Evolutionary conservation across 2,113 vertebrate species (phyloP).

Genomic region (Natator depressus): DNA sequence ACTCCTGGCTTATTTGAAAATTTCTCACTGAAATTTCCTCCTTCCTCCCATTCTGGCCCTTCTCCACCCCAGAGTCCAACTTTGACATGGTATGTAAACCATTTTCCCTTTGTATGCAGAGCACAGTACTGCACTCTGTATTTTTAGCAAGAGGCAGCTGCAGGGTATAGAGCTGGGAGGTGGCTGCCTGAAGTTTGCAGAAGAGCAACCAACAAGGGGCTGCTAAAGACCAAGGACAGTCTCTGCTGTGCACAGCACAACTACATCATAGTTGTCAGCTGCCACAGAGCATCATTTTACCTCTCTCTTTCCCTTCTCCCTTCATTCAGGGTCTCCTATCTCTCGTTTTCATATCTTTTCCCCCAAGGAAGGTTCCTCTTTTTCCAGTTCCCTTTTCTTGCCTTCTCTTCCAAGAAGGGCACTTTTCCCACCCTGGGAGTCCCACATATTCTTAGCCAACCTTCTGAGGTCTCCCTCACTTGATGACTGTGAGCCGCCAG

Average conservation of each 20-base stretch:
- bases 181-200: background rate
- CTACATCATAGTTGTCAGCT: background rate
- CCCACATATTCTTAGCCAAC: background rate
- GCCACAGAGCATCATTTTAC: background rate
- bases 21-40: background rate
- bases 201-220: background rate
- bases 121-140: background rate
- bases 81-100: background rate
- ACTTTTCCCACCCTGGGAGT: background rate
- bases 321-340: background rate
- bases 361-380: background rate
- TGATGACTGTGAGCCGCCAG: background rate
- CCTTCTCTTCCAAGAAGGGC: background rate
- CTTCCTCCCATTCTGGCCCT: background rate
- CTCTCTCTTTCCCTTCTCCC: background rate
- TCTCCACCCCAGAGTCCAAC: background rate
- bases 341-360: background rate
- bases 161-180: background rate
- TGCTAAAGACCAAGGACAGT: background rate
- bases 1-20: background rate
- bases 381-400: background rate
- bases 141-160: background rate
- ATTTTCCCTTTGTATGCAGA: background rate
- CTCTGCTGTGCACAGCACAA: background rate
- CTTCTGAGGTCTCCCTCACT: background rate